These are phyloP conservation scores for Epinotia brunnichana DNA, from an alignment of 2,888 invertebrate genomes.

Conservation along the genomic window DNA sequence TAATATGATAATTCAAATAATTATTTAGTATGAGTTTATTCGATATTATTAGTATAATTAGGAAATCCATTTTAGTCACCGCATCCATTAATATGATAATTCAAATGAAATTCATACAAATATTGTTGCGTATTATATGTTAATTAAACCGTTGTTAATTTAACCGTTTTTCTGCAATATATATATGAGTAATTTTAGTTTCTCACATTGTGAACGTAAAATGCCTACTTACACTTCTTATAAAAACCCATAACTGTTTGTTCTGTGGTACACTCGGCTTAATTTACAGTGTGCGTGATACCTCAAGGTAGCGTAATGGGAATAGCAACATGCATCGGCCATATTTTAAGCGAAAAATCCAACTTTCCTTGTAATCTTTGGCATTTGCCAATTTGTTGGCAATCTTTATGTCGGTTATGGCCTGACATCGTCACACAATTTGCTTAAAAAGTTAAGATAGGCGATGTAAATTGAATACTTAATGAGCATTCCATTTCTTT, in stretches of 20 bases:
- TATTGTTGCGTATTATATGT: too few relatives aligned
- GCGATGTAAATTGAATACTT: not conserved
- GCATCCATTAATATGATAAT: too few relatives aligned
- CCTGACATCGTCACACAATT: not conserved
- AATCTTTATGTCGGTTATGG: constrained; percentile 4
- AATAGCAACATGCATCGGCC: constrained; percentile 35
- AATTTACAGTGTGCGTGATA: constrained; percentile 24
- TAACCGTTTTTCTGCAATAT: too few relatives aligned
- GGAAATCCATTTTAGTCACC: too few relatives aligned
- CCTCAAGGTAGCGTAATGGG: constrained; percentile 14
- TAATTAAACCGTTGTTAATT: too few relatives aligned
- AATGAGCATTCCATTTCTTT: not conserved
- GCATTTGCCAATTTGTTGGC: constrained; percentile 34
- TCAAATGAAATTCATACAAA: too few relatives aligned
- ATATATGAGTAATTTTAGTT: too few relatives aligned
- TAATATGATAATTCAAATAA: too few relatives aligned
- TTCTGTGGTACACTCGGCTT: not conserved
- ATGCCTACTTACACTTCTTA: not conserved
- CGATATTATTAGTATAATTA: too few relatives aligned
- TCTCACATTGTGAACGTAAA: not conserved
- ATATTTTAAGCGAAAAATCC: constrained; percentile 33
- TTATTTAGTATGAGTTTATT: too few relatives aligned
- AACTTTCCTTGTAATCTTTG: constrained; percentile 26
- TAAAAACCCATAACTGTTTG: not conserved
- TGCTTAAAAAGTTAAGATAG: not conserved